These are phyloP conservation scores for Anastrepha obliqua DNA, from an alignment of 1,140 invertebrate genomes.

Conservation along the genomic window DNA sequence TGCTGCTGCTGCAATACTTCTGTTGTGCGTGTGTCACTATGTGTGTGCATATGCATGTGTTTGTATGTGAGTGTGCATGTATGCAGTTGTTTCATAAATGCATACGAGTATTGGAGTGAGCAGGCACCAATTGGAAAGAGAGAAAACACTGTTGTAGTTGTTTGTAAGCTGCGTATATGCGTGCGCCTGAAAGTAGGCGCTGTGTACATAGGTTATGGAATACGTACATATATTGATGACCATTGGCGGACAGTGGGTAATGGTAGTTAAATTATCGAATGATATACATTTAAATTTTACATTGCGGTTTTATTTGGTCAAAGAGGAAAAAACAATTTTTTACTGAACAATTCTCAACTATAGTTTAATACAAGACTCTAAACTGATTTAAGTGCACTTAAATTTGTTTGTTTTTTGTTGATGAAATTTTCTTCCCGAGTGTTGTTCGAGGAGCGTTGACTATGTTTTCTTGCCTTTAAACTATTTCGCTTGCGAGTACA, in stretches of 20 bases:
- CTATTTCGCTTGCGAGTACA: no score
- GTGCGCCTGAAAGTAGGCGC: constrained; percentile 27
- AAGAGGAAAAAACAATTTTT: no score
- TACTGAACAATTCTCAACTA: no score
- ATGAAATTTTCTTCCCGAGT: no score
- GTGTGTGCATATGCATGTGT: background rate
- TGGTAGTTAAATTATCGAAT: background rate
- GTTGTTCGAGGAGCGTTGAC: no score
- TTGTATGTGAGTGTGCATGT: background rate
- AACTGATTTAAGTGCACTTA: no score
- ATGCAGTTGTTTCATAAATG: background rate
- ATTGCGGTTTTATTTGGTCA: no score
- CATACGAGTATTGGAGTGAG: constrained; percentile 4
- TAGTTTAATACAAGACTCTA: no score
- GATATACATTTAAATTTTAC: background rate
- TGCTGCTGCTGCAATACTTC: background rate
- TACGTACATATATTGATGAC: background rate
- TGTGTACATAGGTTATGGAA: background rate
- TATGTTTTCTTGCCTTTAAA: no score
- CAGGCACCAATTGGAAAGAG: constrained; percentile 22
- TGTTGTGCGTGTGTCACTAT: background rate
- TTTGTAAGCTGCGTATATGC: background rate
- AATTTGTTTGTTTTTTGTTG: no score
- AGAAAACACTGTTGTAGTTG: constrained; percentile 14
- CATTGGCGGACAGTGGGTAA: background rate